Base-by-base conservation (phyloP, 2,797 vertebrate species). In the Galago senegalensis region DNA sequence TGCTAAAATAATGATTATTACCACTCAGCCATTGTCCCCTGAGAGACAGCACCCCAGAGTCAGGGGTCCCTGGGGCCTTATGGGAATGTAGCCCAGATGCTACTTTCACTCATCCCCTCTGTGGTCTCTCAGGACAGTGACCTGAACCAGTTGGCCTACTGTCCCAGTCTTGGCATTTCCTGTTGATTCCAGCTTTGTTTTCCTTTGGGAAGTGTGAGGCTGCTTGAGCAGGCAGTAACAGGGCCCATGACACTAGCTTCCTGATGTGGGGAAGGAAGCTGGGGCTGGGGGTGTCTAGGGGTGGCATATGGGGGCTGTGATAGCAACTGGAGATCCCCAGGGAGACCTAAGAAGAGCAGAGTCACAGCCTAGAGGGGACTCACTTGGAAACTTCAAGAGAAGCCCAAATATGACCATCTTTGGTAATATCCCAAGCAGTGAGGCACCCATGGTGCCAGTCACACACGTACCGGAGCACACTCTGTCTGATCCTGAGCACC, bases 121-220 rank as follows among this genome's bases (percentile, higher is more conserved):
- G 8, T 7, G 5, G 12, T 34, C 31, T 86, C 79, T 46, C 12
- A 70, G 95, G 94, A 97, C 93, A 96, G 94, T 94, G 91, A 87
- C 86, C 49, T 76, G 79, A 8, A 25, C 65, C 25, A 40, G 17
- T 89, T 95, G 86, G 92, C 60, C 0, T 3, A 1, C 17, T 67
- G 96, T 67, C 49, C 69, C 5, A 61, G 69, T 92, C 86, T 72
- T 91, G 96, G 96, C 94, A 97, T 97, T 98, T 97, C 96, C 97
- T 97, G 97, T 97, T 97, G 96, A 97, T 67, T 84, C 49, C 63
- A 95, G 89, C 34, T 95, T 85, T 97, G 91, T 89, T 96, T 97
- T 91, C 89, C 88, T 49, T 43, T 84, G 93, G 93, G 89, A 95
- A 94, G 56, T 23, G 72, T 67, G 63, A 81, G 77, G 49, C 31